Conservation (phyloP, 2,888 invertebrate species). For the Melieria picta region DNA sequence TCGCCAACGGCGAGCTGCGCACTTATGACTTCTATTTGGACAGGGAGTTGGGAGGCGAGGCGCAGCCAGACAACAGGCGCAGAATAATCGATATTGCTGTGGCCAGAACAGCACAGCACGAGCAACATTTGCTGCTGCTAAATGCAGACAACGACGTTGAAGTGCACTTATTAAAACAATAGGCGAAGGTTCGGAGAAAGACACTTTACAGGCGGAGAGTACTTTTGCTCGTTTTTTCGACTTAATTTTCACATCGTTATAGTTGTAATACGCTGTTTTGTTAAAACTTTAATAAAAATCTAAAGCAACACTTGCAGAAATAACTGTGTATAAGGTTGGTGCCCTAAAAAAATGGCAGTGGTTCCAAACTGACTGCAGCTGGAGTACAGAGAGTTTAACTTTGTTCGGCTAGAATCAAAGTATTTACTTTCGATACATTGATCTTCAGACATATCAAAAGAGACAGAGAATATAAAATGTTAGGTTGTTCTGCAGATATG, state of each 20-base stretch:
- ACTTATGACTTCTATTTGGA: constrained; percentile 60
- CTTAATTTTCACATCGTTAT: background rate
- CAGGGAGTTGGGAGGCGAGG: constrained; percentile 45
- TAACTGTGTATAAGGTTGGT: too few relatives aligned
- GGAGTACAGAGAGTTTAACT: too few relatives aligned
- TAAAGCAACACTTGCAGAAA: too few relatives aligned
- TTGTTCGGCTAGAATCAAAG: too few relatives aligned
- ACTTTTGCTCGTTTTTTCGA: background rate
- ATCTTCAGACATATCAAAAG: too few relatives aligned
- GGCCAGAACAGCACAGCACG: constrained; percentile 43
- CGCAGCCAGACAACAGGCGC: background rate
- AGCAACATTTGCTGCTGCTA: constrained; percentile 50
- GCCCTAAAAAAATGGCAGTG: too few relatives aligned
- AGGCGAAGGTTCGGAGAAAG: constrained; percentile 2
- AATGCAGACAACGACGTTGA: constrained; percentile 43
- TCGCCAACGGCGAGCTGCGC: constrained; percentile 57
- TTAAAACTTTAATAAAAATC: too few relatives aligned
- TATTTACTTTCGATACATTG: too few relatives aligned
- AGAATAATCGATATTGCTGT: constrained; percentile 52
- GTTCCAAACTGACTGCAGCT: too few relatives aligned
- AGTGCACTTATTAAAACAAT: constrained; percentile 49
- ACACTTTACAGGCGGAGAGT: background rate
- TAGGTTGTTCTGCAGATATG: too few relatives aligned
- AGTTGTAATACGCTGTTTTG: background rate
- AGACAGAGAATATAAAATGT: too few relatives aligned